Percentiles rank a stretch among this genome's conserved stretches.
phyloP scores from a whole-genome alignment of 2,888 invertebrate genomes.

The Acronicta alni region DNA sequence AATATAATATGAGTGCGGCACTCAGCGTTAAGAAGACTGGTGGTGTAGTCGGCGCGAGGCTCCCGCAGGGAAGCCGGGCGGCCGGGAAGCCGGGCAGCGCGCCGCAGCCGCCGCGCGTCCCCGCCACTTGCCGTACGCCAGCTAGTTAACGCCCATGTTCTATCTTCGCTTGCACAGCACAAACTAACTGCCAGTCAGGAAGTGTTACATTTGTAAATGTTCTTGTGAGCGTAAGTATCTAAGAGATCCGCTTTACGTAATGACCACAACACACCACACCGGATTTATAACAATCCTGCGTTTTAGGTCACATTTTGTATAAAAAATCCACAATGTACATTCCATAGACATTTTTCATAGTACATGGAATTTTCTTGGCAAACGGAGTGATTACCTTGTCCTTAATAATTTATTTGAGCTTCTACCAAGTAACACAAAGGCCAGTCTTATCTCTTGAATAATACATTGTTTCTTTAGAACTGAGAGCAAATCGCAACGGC shows the following conservation, averaged over 20 bases:
- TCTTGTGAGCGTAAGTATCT: conserved; percentile 49
- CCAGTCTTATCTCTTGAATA: conserved; percentile 82
- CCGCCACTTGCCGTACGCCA: conserved; percentile 12
- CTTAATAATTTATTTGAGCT: conserved; percentile 83
- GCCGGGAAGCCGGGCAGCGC: conserved; percentile 9
- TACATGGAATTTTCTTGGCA: conserved; percentile 73
- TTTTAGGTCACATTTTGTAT: conserved; percentile 36
- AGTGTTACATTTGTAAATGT: conserved; percentile 68
- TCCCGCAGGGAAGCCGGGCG: conserved; percentile 6
- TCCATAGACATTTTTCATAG: conserved; percentile 72
- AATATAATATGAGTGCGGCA: conserved; percentile 50
- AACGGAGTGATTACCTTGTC: conserved; percentile 81
- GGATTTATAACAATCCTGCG: conserved; percentile 33
- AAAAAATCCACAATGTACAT: conserved; percentile 68
- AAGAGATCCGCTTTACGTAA: conserved; percentile 49
- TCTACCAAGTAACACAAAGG: conserved; percentile 81
- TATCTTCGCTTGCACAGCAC: conserved; percentile 35
- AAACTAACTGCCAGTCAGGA: conserved; percentile 60
- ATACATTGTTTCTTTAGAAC: conserved; percentile 78
- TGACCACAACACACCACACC: conserved; percentile 33
- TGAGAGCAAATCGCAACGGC: conserved; percentile 70
- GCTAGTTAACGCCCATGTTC: conserved; percentile 36
- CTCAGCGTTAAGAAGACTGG: conserved; percentile 36
- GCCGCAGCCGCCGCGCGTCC: conserved; percentile 1
- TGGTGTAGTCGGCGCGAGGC: conserved; percentile 15